Percentiles rank a stretch among this genome's conserved stretches.
phyloP scores from a whole-genome alignment of 1,140 invertebrate species.

The Solenopsis fugax region DNA sequence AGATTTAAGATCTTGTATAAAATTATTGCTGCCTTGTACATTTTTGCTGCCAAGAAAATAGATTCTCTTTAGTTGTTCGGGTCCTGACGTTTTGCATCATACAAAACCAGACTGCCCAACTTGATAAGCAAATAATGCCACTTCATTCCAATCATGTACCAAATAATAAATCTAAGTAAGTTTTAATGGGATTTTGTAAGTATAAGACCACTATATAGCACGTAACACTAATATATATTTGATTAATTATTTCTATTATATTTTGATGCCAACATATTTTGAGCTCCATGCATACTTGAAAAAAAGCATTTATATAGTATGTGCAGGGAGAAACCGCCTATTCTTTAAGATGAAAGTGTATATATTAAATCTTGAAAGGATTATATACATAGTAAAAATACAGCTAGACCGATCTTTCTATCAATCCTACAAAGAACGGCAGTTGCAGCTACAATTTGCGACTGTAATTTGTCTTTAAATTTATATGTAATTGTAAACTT shows the following conservation, averaged over 20 bases:
- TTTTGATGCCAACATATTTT: constrained; percentile 67
- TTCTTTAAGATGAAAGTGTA: constrained; percentile 51
- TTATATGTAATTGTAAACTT: background rate
- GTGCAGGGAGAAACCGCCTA: constrained; percentile 16
- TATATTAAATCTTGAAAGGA: constrained; percentile 47
- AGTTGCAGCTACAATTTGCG: background rate
- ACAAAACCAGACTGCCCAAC: constrained; percentile 71
- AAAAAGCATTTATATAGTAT: constrained; percentile 2
- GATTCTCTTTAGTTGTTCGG: constrained; percentile 69
- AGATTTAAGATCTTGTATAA: constrained; percentile 75
- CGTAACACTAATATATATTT: constrained; percentile 64
- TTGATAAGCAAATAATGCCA: constrained; percentile 63
- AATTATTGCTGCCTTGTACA: constrained; percentile 79
- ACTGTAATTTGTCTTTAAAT: constrained; percentile 25
- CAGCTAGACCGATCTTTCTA: constrained; percentile 52
- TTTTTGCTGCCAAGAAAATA: constrained; percentile 77
- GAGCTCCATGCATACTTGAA: constrained; percentile 59
- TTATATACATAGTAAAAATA: constrained; percentile 10
- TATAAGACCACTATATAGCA: constrained; percentile 68
- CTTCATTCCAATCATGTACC: constrained; percentile 74
- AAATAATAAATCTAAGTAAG: constrained; percentile 70
- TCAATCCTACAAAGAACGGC: constrained; percentile 25
- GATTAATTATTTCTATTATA: constrained; percentile 68
- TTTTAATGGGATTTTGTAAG: constrained; percentile 72
- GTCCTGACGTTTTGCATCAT: constrained; percentile 66